Percentiles rank a stretch among this genome's conserved stretches.
Evolutionary conservation across 2,797 vertebrate genomes (phyloP).

Genomic region (Cyprinodon diabolis): DNA sequence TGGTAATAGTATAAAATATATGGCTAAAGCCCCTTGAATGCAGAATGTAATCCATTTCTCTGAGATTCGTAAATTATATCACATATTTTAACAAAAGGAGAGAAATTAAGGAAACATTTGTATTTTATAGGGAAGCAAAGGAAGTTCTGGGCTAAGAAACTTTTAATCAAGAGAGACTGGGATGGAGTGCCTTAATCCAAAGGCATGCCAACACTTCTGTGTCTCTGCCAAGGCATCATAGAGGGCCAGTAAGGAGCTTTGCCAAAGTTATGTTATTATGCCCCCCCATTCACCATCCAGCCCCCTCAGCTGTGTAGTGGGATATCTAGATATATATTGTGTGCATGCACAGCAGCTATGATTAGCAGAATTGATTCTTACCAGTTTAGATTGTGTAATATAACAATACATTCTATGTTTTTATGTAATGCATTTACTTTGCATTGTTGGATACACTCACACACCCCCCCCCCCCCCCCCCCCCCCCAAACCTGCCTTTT

Average conservation of each 20-base stretch:
- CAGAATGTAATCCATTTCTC: constrained; percentile 48
- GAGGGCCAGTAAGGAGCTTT: constrained; percentile 43
- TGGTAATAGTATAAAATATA: constrained; percentile 13
- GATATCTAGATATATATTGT: neutral
- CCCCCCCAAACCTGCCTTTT: no score
- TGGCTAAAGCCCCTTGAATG: constrained; percentile 41
- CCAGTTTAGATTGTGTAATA: constrained; percentile 20
- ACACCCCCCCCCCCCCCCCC: no score
- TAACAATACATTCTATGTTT: constrained; percentile 18
- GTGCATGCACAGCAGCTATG: neutral
- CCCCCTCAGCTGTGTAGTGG: constrained; percentile 19
- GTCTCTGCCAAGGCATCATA: constrained; percentile 44
- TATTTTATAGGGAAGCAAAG: constrained; percentile 27
- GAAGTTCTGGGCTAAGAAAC: constrained; percentile 53
- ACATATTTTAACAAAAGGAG: constrained; percentile 24
- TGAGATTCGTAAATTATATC: constrained; percentile 13
- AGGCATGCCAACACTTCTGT: constrained; percentile 46
- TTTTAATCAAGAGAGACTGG: constrained; percentile 61
- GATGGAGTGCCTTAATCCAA: constrained; percentile 55
- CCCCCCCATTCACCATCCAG: constrained; percentile 14
- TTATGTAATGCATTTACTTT: constrained; percentile 54
- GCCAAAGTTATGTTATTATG: constrained; percentile 25
- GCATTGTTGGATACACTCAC: no score
- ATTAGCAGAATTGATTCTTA: constrained; percentile 5
- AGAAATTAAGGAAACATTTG: constrained; percentile 50